Conservation (phyloP, 2,888 invertebrate species). For the Antheraea assamensis region DNA sequence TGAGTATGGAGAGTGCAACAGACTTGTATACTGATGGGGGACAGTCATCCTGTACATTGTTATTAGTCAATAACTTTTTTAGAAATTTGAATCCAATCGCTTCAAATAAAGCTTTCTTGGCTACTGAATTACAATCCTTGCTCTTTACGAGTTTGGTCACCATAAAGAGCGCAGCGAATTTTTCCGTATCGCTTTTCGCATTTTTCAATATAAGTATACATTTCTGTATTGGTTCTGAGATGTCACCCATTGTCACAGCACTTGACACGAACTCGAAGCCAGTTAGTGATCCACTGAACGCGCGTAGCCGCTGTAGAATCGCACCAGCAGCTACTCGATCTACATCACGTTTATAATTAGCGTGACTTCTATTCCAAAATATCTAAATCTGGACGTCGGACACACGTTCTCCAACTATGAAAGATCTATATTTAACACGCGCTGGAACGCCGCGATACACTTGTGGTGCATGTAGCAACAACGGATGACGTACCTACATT, state of each 20-base stretch:
- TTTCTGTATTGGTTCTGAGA: constrained; percentile 92
- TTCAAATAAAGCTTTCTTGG: constrained; percentile 92
- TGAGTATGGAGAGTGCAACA: constrained; percentile 92
- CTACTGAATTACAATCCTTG: constrained; percentile 89
- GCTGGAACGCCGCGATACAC: constrained; percentile 74
- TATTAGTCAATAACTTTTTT: constrained; percentile 88
- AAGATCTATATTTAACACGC: constrained; percentile 75
- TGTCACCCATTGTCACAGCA: constrained; percentile 78
- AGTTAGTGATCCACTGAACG: constrained; percentile 76
- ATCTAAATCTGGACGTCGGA: constrained; percentile 81
- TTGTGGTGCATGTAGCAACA: constrained; percentile 58
- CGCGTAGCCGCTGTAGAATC: constrained; percentile 64
- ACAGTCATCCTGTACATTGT: constrained; percentile 92
- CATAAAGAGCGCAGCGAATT: constrained; percentile 95
- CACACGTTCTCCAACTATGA: constrained; percentile 82
- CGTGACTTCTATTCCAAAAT: constrained; percentile 80
- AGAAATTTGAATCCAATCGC: constrained; percentile 95
- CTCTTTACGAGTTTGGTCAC: constrained; percentile 94
- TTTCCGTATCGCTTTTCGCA: constrained; percentile 93
- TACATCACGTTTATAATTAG: constrained; percentile 82
- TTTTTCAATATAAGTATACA: constrained; percentile 90
- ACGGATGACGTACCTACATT: constrained; percentile 30
- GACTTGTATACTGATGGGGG: constrained; percentile 95
- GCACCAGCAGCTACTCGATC: constrained; percentile 65
- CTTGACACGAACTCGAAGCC: constrained; percentile 67